Evolutionary conservation across 2,113 vertebrate genomes (phyloP).

Genomic region (Mastomys coucha): DNA sequence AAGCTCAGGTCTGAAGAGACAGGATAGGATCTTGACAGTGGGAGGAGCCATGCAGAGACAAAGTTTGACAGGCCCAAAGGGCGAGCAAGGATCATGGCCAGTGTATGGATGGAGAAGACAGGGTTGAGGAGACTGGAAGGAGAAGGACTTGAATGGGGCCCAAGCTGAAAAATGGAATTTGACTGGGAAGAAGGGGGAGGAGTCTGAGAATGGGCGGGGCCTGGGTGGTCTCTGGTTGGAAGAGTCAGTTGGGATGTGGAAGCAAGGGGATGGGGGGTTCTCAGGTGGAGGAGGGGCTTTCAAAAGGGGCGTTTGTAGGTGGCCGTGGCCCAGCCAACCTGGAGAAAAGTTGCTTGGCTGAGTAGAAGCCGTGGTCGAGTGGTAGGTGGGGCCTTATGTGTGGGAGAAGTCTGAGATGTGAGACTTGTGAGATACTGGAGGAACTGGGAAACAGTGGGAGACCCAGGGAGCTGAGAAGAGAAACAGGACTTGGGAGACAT

Average conservation of each 20-base stretch:
- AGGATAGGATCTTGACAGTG: background rate
- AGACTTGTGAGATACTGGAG: background rate
- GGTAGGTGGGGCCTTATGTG: too few species aligned
- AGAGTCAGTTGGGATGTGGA: background rate
- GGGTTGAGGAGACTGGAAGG: background rate
- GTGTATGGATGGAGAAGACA: background rate
- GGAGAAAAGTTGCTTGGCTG: background rate
- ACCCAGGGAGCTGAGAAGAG: too few species aligned
- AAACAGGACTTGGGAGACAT: background rate
- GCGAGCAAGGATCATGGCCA: background rate
- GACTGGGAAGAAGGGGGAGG: background rate
- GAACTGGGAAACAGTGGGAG: background rate
- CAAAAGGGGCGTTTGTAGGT: background rate
- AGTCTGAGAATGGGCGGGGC: background rate
- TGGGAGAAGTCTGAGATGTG: background rate
- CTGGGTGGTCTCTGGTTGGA: background rate
- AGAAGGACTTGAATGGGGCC: background rate
- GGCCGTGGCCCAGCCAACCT: background rate
- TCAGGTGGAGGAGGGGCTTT: background rate
- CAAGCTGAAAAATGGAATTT: too few species aligned
- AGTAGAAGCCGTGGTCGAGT: background rate
- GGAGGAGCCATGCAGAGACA: background rate
- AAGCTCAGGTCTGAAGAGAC: background rate
- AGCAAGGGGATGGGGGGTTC: accelerated
- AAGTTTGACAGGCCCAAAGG: too few species aligned